Evolutionary conservation across 2,888 invertebrate genomes (phyloP).

Genomic region (Linyphia triangularis): DNA sequence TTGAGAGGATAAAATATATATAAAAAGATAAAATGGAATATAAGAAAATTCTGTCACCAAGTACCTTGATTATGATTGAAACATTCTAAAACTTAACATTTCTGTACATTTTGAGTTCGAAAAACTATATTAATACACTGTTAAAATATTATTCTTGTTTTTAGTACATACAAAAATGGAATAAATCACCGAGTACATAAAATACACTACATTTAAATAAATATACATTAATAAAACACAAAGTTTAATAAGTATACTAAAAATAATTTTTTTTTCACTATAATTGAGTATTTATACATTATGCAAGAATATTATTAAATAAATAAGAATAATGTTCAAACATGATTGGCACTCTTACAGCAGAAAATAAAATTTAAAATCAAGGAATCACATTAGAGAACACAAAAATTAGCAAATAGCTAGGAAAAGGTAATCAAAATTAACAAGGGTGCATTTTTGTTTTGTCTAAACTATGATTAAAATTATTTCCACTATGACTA

Average conservation of each 20-base stretch:
- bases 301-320: not conserved
- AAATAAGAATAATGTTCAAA: not conserved
- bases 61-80: too few species aligned
- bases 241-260: not conserved
- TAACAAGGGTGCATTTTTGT: not conserved
- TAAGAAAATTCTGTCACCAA: too few species aligned
- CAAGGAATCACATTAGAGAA: not conserved
- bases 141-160: not conserved
- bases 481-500: not conserved
- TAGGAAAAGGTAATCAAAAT: not conserved
- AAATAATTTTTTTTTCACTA: not conserved
- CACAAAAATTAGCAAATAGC: not conserved
- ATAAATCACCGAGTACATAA: not conserved
- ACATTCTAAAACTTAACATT: too few species aligned
- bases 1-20: too few species aligned
- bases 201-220: not conserved
- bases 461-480: not conserved
- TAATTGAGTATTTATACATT: not conserved
- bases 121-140: not conserved
- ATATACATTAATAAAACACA: not conserved
- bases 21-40: too few species aligned
- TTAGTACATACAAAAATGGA: not conserved
- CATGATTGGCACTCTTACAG: not conserved
- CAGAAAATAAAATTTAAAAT: not conserved
- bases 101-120: too few species aligned